Evolutionary conservation across 2,888 invertebrate species (phyloP), one percentile per base, ranked within the genome.

Genomic region (Lepeophtheirus nordmannii): DNA sequence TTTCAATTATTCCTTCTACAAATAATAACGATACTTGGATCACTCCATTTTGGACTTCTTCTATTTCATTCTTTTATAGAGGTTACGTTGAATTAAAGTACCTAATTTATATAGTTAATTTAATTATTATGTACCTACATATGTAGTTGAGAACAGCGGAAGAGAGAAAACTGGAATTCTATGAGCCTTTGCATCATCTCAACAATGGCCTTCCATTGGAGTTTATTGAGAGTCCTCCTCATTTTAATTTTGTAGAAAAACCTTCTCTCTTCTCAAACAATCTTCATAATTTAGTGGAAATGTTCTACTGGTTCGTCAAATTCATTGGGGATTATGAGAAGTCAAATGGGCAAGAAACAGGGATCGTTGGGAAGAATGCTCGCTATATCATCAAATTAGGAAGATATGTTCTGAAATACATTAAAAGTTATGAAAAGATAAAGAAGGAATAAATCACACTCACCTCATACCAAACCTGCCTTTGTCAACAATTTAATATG

Each of bases 271-370:
- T 46, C 17, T 46, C 53, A 46, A 8, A 46, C 17, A 46, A 46
- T 46, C 53, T 58, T 58, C 2, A 58, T 22, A 23, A 58, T 22
- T n/a, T 62, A 20, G 23, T 62, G 17, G 62, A 62, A 40, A 62
- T 62, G 62, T 12, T 39, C 12, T 62, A 62, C 39, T 62, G 62
- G 62, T 62, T 62, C 39, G 62, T 62, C n/a, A 62, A 62, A 23
- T 62, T 62, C 23, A 41, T 62, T 39, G 62, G 62, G 20, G 62
- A 62, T 23, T 62, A 40, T 23, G 41, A 62, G 20, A 62, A 41
- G 39, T 14, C 14, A 46, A 46, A 46, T 8, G n/a, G 53, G 8
- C 2, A 17, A 5, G 53, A 46, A 46, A 46, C 53, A n/a, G 8
- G 53, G 17, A 14, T 46, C 14, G 53, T 46, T 46, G 53, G 53